A percentile compares a stretch with the other conserved stretches of the same genome.
phyloP scores from a whole-genome alignment of 2,797 vertebrate genomes.

The Kryptolebias ocellatus region DNA sequence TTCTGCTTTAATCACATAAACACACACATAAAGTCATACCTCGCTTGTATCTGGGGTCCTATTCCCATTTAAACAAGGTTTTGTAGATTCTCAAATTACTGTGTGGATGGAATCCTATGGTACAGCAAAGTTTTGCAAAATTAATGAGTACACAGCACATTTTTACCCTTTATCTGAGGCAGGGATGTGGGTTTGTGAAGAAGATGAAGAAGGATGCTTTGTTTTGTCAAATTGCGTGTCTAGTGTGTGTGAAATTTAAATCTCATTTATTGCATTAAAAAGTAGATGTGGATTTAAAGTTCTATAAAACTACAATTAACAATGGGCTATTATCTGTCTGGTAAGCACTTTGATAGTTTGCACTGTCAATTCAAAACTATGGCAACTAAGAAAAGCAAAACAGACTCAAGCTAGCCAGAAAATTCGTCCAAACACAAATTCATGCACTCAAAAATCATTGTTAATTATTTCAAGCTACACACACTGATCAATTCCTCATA shows the following conservation, averaged over 20 bases:
- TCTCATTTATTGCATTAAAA: neutral
- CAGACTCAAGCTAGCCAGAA: constrained; percentile 40
- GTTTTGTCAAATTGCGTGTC: constrained; percentile 10
- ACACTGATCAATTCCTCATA: constrained; percentile 93
- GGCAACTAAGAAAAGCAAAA: constrained; percentile 53
- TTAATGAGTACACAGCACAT: constrained; percentile 72
- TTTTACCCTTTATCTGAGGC: constrained; percentile 58
- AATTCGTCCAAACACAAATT: constrained; percentile 37
- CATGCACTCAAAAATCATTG: constrained; percentile 87
- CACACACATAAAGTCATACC: constrained; percentile 60
- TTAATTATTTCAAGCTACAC: constrained; percentile 95
- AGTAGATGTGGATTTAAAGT: neutral
- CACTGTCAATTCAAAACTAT: constrained; percentile 30
- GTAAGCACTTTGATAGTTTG: neutral
- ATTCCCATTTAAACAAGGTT: constrained; percentile 54
- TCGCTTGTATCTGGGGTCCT: constrained; percentile 30
- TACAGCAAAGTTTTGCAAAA: constrained; percentile 64
- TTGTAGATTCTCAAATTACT: constrained; percentile 60
- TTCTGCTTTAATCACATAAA: constrained; percentile 72
- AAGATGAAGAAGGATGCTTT: constrained; percentile 15
- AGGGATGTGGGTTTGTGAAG: constrained; percentile 31
- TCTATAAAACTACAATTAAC: neutral
- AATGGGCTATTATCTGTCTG: constrained; percentile 6
- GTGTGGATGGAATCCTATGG: constrained; percentile 35
- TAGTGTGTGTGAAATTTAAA: constrained; percentile 3